Conservation (phyloP, 2,797 vertebrate species). For the Pteronotus mesoamericanus region DNA sequence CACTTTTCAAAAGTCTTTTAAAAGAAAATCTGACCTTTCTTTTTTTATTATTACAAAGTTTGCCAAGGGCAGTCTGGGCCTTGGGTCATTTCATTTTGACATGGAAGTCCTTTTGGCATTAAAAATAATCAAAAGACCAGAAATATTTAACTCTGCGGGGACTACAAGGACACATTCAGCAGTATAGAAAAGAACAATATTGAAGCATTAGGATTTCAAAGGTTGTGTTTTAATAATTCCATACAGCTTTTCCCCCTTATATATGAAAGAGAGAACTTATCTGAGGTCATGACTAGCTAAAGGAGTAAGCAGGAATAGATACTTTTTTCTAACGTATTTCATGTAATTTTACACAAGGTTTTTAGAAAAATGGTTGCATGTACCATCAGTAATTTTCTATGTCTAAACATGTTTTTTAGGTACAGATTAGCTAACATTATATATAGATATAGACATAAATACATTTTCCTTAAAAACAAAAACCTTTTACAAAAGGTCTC, state of each 20-base stretch:
- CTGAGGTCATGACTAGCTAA: not conserved
- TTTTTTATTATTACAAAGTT: slow-evolving; percentile 47
- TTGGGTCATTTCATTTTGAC: slow-evolving; percentile 61
- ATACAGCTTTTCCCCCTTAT: not conserved
- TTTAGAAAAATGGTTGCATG: not conserved
- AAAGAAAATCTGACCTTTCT: slow-evolving; percentile 58
- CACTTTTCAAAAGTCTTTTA: slow-evolving; percentile 53
- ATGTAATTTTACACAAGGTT: slow-evolving; percentile 1
- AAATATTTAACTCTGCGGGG: slow-evolving; percentile 38
- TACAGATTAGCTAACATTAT: not conserved
- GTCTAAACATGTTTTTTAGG: not conserved
- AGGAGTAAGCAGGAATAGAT: not conserved
- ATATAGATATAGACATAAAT: not conserved
- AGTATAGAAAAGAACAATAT: not conserved
- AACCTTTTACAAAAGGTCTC: not conserved
- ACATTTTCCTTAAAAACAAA: slow-evolving; percentile 15
- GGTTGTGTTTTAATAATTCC: not conserved
- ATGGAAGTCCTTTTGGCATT: slow-evolving; percentile 33
- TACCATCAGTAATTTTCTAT: not conserved
- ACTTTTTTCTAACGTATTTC: not conserved
- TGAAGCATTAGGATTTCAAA: not conserved
- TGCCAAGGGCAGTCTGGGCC: slow-evolving; percentile 32
- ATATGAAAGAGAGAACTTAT: not conserved
- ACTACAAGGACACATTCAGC: not conserved
- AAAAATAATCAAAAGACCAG: slow-evolving; percentile 38